Percentiles rank a stretch among this genome's conserved stretches.
Conservation (phyloP, 2,113 vertebrate species). For the Ceratotherium simum region DNA sequence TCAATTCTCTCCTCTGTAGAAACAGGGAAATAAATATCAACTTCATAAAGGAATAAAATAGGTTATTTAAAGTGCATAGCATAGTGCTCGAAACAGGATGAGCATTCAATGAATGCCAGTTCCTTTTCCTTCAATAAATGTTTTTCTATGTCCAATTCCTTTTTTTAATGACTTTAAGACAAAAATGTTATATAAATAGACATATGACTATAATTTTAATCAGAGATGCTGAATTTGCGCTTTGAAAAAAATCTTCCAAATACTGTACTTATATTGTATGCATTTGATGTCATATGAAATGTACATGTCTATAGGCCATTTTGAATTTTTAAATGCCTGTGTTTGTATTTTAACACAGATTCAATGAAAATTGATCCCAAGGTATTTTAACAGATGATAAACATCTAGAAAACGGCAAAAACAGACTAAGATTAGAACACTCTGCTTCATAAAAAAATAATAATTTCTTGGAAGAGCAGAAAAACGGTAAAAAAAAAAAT, state of each 20-base stretch:
- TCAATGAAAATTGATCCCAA: not conserved
- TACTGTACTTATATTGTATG: not conserved
- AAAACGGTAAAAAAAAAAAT: constrained; percentile 82
- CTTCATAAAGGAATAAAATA: not conserved
- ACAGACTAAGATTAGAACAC: constrained; percentile 18
- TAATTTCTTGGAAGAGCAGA: constrained; percentile 81
- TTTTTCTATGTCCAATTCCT: not conserved
- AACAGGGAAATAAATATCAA: not conserved
- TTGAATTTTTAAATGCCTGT: constrained; percentile 25
- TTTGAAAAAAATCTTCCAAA: constrained; percentile 43
- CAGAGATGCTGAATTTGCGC: not conserved
- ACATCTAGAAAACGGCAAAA: constrained; percentile 68
- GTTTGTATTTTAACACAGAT: constrained; percentile 11
- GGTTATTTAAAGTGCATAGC: not conserved
- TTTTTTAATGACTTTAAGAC: not conserved
- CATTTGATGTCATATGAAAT: not conserved
- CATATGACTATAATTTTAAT: constrained; percentile 35
- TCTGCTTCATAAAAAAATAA: constrained; percentile 51
- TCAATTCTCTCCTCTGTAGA: not conserved
- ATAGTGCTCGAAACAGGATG: not conserved
- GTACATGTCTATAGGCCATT: not conserved
- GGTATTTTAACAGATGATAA: constrained; percentile 38
- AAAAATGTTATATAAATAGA: constrained; percentile 5
- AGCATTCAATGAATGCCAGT: not conserved
- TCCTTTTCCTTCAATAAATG: not conserved